Percentiles rank a stretch among this genome's conserved stretches.
phyloP scores from a whole-genome alignment of 2,888 invertebrate genomes.

The Macrophya annulata region DNA sequence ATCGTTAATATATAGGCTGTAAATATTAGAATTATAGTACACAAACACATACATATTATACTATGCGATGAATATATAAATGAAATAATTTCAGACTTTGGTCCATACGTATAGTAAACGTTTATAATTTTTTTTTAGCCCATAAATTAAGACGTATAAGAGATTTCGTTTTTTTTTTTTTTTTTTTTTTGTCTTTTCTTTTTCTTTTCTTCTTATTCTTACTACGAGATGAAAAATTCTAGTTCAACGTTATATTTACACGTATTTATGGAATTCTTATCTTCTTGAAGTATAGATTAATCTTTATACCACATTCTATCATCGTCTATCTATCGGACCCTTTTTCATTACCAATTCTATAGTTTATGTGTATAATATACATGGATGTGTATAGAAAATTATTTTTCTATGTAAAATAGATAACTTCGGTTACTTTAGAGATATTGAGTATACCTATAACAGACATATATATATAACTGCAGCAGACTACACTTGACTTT shows the following conservation, averaged over 20 bases:
- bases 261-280: slow-evolving; percentile 29
- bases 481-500: background rate
- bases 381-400: background rate
- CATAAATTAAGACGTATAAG: background rate
- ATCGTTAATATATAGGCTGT: background rate
- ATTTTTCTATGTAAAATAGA: background rate
- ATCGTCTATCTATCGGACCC: background rate
- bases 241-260: background rate
- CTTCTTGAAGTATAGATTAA: background rate
- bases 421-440: too few relatives aligned
- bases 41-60: too few relatives aligned
- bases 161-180: background rate
- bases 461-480: too few relatives aligned
- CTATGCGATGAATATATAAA: background rate
- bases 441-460: too few relatives aligned
- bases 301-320: background rate
- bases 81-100: slow-evolving; percentile 1
- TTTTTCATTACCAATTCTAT: background rate
- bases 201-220: background rate
- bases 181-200: background rate
- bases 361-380: background rate
- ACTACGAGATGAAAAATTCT: background rate
- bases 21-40: background rate
- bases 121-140: background rate
- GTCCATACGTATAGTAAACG: background rate